These are phyloP conservation scores for Microctenopoma lineatum DNA, from an alignment of 2,797 vertebrate genomes.

Conservation along the genomic window DNA sequence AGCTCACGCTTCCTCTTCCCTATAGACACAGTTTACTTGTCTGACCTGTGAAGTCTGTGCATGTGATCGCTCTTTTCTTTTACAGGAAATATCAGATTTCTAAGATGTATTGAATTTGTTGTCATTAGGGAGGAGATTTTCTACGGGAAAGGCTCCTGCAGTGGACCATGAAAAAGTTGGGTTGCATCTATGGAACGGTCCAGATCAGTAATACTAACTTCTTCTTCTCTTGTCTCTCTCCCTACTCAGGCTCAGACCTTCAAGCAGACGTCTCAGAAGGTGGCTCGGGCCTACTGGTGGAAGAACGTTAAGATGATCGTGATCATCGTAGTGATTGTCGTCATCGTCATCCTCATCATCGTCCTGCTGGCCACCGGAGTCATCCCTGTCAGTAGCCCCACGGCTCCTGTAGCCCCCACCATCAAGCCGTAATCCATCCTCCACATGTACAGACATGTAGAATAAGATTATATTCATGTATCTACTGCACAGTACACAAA, in stretches of 20 bases:
- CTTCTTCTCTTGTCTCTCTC: background rate
- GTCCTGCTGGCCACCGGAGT: constrained; percentile 88
- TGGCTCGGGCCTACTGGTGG: constrained; percentile 93
- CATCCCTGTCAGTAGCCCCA: constrained; percentile 76
- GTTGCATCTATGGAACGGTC: too few species aligned
- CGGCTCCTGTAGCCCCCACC: constrained; percentile 26
- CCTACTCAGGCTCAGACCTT: constrained; percentile 89
- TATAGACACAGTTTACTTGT: too few species aligned
- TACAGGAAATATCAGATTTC: too few species aligned
- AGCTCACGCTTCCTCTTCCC: too few species aligned
- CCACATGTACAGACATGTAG: constrained; percentile 29
- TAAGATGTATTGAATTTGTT: too few species aligned
- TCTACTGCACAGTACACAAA: constrained; percentile 42
- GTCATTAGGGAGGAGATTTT: too few species aligned
- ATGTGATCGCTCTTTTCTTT: too few species aligned
- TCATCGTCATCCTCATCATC: constrained; percentile 88
- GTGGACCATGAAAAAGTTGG: too few species aligned
- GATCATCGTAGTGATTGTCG: constrained; percentile 86
- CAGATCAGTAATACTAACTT: background rate
- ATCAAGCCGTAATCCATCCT: constrained; percentile 18
- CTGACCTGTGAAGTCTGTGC: too few species aligned
- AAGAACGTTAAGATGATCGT: constrained; percentile 92
- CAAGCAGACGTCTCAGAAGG: constrained; percentile 92
- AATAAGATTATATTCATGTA: constrained; percentile 27
- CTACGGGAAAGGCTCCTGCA: too few species aligned